Base-by-base conservation (phyloP, 1,140 invertebrate species). In the Drosophila ohnishii region DNA sequence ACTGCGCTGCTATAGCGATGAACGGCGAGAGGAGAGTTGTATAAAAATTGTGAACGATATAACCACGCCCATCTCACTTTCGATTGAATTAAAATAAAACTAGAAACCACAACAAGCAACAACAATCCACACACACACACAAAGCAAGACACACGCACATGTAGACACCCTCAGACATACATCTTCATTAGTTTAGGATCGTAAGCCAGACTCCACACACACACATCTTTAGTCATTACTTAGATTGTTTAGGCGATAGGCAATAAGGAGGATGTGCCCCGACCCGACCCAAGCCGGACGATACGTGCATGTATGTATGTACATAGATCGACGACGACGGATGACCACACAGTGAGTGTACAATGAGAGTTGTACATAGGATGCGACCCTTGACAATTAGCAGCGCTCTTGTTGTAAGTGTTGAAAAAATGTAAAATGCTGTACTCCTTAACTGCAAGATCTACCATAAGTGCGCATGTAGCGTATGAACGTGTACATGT, bases 381-480 rank as follows among this genome's bases (percentile, higher is more conserved):
- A 64, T 84, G 76, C 57, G 58, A 81, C 48, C 56, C 67, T 51
- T 63, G 61, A 78, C 66, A 79, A 75, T 78, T 65, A 72, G 83
- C 75, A 40, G 71, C 67, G 75, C 79, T 82, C 70, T 67, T 78
- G 73, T 75, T 75, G 62, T 69, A 75, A 86, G 62, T 86, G 82
- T 86, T 86, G 75, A 87, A 22, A 3, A 84, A 50, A 47, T 86
- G 57, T 86, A 87, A 87, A 83, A 88, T 86, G 79, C 75, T 86
- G 79, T 80, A 88, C 75, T 87, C 84, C 84, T 83, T 88, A 83
- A 86, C 53, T 75, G 78, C 80, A 75, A 80, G 53, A 75, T 75
- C 57, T 40, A 55, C 19, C 34, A n/a, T 55, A 86, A 60, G 37
- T 34, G 39, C 25, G 42, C 57, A 59, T 59, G 40, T 59, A 32